A percentile compares a stretch with the other conserved stretches of the same genome.
Conservation (phyloP, 2,113 vertebrate genomes). For the Perccottus glenii region DNA sequence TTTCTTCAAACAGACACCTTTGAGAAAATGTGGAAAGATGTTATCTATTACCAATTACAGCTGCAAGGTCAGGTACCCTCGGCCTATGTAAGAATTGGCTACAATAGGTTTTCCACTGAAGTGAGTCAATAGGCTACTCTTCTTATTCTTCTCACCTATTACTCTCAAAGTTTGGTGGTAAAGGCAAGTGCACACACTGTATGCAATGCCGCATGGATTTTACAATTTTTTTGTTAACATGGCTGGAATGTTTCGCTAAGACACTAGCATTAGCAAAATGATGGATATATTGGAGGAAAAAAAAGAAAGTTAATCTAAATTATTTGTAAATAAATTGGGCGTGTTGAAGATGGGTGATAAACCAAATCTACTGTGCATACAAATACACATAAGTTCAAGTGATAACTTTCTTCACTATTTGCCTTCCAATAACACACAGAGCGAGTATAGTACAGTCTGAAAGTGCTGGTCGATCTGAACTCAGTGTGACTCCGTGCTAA, state of each 20-base stretch:
- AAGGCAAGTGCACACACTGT: neutral
- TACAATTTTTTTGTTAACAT: neutral
- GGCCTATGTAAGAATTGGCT: neutral
- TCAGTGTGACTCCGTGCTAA: conserved; percentile 1
- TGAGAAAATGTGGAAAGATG: conserved; percentile 36
- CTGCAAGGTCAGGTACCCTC: conserved; percentile 15
- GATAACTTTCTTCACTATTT: neutral
- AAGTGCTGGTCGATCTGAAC: conserved; percentile 9
- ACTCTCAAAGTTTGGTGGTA: neutral
- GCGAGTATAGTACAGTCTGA: neutral
- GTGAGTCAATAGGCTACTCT: neutral
- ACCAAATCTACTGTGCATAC: no score
- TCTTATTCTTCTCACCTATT: neutral
- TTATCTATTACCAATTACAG: neutral
- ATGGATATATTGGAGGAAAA: no score
- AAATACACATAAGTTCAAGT: neutral
- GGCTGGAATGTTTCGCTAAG: neutral
- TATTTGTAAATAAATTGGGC: no score
- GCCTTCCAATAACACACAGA: neutral
- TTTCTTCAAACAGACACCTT: conserved; percentile 23
- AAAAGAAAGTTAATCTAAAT: no score
- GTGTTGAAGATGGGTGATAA: no score
- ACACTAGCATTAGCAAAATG: no score
- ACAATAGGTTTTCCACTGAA: neutral
- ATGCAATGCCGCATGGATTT: neutral